phyloP scores from a whole-genome alignment of 2,888 invertebrate species.

The Cryptocheilus praepositus region DNA sequence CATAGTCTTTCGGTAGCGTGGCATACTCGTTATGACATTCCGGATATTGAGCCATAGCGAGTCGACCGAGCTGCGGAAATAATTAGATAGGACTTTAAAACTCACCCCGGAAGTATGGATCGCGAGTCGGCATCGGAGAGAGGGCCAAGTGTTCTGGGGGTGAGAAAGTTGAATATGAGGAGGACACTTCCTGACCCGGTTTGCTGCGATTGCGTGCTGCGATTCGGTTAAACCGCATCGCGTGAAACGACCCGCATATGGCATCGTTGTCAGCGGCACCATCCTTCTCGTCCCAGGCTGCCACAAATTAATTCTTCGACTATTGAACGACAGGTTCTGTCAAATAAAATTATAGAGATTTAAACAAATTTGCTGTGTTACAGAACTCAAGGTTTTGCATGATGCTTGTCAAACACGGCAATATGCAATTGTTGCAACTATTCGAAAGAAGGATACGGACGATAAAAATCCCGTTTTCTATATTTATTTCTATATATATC shows the following conservation, averaged over 20 bases:
- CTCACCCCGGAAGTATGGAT: constrained; percentile 45
- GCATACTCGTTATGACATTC: constrained; percentile 38
- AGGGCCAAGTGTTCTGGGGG: constrained; percentile 11
- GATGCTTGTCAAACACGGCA: too few species aligned
- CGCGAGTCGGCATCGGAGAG: constrained; percentile 10
- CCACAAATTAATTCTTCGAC: too few species aligned
- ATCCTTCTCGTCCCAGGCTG: not conserved
- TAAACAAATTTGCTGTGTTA: too few species aligned
- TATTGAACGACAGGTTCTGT: too few species aligned
- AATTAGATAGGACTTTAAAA: constrained; percentile 64
- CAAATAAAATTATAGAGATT: too few species aligned
- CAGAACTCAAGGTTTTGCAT: too few species aligned
- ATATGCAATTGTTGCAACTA: too few species aligned
- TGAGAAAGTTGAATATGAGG: not conserved
- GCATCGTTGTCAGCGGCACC: constrained; percentile 1
- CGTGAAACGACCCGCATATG: constrained; percentile 18
- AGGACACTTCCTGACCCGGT: constrained; percentile 24
- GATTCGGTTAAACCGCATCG: constrained; percentile 29
- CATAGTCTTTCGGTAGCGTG: not conserved
- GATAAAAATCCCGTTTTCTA: too few species aligned
- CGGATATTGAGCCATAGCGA: constrained; percentile 58
- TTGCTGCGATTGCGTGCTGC: constrained; percentile 24
- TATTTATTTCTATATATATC: too few species aligned
- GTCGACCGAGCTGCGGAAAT: constrained; percentile 63
- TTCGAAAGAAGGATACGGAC: too few species aligned